Evolutionary conservation across 2,113 vertebrate species (phyloP).

Genomic region (Oncorhynchus mykiss): DNA sequence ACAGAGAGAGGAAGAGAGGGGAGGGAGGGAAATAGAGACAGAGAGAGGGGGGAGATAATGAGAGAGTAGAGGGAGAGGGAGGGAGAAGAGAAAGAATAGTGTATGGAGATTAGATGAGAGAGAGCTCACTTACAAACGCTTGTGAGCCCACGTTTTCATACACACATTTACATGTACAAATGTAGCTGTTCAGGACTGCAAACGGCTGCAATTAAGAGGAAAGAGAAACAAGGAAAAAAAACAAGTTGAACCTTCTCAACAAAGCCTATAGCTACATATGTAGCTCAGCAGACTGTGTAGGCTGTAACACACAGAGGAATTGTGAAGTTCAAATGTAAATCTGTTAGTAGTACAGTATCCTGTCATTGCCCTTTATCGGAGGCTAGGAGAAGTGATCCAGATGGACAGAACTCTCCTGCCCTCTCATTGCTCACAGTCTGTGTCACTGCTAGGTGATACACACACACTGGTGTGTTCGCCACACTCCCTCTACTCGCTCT

Average conservation of each 20-base stretch:
- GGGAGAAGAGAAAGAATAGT: constrained; percentile 10
- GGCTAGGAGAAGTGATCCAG: constrained; percentile 1
- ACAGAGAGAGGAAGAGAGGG: constrained; percentile 22
- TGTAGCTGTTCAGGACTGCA: constrained; percentile 31
- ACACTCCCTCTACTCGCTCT: not conserved
- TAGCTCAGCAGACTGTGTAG: not conserved
- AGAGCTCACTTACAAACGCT: constrained; percentile 63
- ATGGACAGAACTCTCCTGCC: constrained; percentile 10
- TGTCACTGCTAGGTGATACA: not conserved
- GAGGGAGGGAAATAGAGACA: constrained; percentile 32
- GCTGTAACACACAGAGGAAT: not conserved
- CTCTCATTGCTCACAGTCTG: not conserved
- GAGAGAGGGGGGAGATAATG: not conserved
- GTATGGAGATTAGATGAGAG: constrained; percentile 19
- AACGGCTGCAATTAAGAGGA: constrained; percentile 34
- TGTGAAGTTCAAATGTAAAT: not conserved
- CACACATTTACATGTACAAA: constrained; percentile 36
- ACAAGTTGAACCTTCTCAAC: constrained; percentile 3
- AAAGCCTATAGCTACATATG: constrained; percentile 3
- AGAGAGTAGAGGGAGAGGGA: not conserved
- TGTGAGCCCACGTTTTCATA: constrained; percentile 24
- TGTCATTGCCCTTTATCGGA: not conserved
- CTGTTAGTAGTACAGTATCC: not conserved
- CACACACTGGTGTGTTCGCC: constrained; percentile 6
- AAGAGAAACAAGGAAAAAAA: constrained; percentile 22